Evolutionary conservation across 1,140 invertebrate genomes (phyloP).

Genomic region (Orussus abietinus): DNA sequence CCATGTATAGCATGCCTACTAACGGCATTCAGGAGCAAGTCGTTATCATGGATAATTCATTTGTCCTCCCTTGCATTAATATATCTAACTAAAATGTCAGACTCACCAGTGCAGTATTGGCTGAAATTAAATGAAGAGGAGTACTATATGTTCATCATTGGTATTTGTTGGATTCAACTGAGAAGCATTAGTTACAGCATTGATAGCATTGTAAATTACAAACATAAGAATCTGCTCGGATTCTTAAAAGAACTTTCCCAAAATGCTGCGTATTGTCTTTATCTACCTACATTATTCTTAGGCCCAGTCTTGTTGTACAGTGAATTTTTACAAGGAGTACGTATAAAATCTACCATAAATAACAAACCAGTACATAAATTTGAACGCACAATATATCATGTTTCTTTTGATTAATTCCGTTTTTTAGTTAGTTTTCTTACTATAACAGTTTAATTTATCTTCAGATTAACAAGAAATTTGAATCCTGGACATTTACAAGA

Average conservation of each 20-base stretch:
- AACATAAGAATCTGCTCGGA: constrained; percentile 26
- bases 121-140: constrained; percentile 31
- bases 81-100: constrained; percentile 36
- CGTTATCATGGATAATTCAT: constrained; percentile 40
- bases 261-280: constrained; percentile 70
- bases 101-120: constrained; percentile 31
- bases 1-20: constrained; percentile 42
- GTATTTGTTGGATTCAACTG: constrained; percentile 56
- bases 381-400: constrained; percentile 12
- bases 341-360: constrained; percentile 20
- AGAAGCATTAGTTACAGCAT: constrained; percentile 56
- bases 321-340: constrained; percentile 59
- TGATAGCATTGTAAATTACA: constrained; percentile 40
- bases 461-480: constrained; percentile 40
- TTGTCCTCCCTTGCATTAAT: constrained; percentile 37
- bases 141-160: constrained; percentile 46
- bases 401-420: constrained; percentile 8
- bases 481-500: constrained; percentile 42
- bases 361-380: constrained; percentile 32
- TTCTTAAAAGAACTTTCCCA: constrained; percentile 44
- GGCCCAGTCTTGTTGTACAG: constrained; percentile 77
- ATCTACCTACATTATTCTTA: constrained; percentile 73
- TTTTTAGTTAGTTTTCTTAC: constrained; percentile 19
- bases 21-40: constrained; percentile 33
- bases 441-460: constrained; percentile 20